Base-by-base conservation (phyloP, 2,113 vertebrate genomes). In the Neogale vison region DNA sequence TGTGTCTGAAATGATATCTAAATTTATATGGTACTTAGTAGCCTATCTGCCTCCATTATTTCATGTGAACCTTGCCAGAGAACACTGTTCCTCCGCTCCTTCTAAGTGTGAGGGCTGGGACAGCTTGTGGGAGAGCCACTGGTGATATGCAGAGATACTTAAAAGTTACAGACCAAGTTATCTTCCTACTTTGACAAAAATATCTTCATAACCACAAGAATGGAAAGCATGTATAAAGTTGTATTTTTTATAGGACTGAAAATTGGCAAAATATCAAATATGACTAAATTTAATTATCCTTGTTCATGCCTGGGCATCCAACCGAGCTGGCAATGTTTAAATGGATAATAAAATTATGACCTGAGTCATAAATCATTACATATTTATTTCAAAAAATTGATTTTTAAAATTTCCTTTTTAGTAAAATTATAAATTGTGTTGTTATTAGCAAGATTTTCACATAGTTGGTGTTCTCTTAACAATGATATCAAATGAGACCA, bases 361-460 rank as follows among this genome's bases (percentile, higher is more conserved):
- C 26, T 45, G 26, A 77, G 59, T 95, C 69, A 88, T 29, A 79
- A 87, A 83, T 79, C 80, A 67, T 77, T 76, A 71, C 3, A 26
- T 81, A 80, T 34, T 65, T 67, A 77, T 88, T 84, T 47, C n/a
- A 65, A 86, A 79, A 85, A 67, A 34, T 45, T 6, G 23, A 55
- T 26, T 87, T 61, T 87, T n/a, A n/a, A n/a, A n/a, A n/a, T 86
- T 31, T 83, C 95, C 55, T 31, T 90, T 95, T 96, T 52, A 93
- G 52, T 34, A 59, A 80, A 96, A 72, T 67, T 12, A 74, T 50
- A 80, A 88, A 71, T 57, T 83, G n/a, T 61, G n/a, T 45, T 86
- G n/a, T 74, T 95, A 59, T 59, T 87, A 93, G 50, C 21, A 36
- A 57, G 45, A 88, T 93, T 93, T 97, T 93, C 34, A 93, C 39